Conservation (phyloP, 2,113 vertebrate species). For the Theristicus caerulescens region DNA sequence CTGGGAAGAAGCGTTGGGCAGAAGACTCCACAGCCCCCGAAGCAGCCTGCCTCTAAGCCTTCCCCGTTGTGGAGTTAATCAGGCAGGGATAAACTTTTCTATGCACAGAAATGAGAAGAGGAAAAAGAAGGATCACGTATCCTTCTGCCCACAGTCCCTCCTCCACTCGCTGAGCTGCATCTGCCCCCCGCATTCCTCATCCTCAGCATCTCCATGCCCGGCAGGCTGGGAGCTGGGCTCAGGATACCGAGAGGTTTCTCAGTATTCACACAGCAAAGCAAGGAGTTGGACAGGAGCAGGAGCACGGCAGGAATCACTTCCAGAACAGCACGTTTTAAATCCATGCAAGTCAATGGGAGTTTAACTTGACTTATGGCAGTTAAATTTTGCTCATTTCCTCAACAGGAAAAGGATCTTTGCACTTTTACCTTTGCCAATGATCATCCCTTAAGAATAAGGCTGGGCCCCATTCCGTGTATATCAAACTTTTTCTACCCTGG, state of each 20-base stretch:
- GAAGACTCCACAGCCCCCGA: not conserved
- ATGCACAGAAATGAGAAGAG: not conserved
- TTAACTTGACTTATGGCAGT: fast-evolving
- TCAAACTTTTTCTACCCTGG: not conserved
- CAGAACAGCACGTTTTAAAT: not conserved
- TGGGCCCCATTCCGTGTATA: not conserved
- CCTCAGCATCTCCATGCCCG: fast-evolving
- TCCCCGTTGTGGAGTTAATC: fast-evolving
- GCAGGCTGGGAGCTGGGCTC: not conserved
- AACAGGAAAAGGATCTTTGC: not conserved
- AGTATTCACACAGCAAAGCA: not conserved
- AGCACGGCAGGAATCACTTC: not conserved
- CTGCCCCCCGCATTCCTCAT: not conserved
- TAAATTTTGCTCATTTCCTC: not conserved
- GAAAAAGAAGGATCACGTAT: not conserved
- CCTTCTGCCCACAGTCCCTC: not conserved
- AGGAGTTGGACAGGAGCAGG: not conserved
- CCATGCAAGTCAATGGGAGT: not conserved
- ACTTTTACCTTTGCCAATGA: not conserved
- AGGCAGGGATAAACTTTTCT: not conserved
- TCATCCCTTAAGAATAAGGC: not conserved
- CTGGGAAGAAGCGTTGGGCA: not conserved
- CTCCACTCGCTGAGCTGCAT: not conserved
- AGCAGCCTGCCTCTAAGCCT: not conserved
- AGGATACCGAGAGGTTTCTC: not conserved